Conservation (phyloP, 2,797 vertebrate genomes). For the Alosa sapidissima region DNA sequence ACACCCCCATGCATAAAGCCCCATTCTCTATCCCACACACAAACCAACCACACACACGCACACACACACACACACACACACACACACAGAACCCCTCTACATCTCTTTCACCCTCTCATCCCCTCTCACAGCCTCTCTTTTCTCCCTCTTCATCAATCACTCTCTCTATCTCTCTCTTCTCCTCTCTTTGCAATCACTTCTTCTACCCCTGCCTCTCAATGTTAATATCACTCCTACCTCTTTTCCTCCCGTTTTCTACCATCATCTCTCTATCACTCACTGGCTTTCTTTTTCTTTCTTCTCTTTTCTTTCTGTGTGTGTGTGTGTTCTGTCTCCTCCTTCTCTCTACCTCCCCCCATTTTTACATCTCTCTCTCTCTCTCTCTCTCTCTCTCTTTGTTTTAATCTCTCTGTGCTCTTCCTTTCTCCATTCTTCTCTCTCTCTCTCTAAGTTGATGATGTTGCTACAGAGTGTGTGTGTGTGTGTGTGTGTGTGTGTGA, state of each 20-base stretch:
- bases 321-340: conserved; percentile 2
- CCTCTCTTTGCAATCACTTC: conserved; percentile 8
- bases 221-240: background rate
- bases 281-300: background rate
- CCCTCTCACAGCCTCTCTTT: background rate
- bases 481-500: no score
- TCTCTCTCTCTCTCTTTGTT: background rate
- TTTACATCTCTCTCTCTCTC: background rate
- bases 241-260: background rate
- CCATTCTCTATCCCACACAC: background rate
- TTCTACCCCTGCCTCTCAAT: background rate
- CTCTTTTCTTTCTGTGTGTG: conserved; percentile 21
- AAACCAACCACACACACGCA: background rate
- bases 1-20: background rate
- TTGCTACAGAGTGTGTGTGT: background rate
- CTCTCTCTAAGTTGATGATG: background rate
- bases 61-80: background rate
- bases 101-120: background rate
- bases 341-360: conserved; percentile 13
- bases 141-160: background rate
- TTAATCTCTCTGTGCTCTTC: background rate
- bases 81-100: background rate
- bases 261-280: background rate
- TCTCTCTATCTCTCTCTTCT: background rate
- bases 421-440: background rate